Conservation (phyloP, 2,113 vertebrate species). For the Lota lota region DNA sequence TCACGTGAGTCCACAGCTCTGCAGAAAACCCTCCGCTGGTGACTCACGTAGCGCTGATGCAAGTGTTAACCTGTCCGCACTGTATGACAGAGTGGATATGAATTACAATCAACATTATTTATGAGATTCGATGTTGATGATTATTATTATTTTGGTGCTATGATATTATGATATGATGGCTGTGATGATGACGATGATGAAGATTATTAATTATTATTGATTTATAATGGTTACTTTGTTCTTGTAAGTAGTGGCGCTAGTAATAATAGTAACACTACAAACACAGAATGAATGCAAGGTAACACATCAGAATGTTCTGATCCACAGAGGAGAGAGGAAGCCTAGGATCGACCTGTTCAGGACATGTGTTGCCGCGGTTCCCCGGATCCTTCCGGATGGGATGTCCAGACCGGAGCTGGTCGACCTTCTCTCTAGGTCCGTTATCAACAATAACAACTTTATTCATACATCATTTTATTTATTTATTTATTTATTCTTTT, state of each 20-base stretch:
- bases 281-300: neutral
- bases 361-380: conserved; percentile 95
- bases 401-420: conserved; percentile 96
- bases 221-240: too few species aligned
- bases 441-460: too few species aligned
- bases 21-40: neutral
- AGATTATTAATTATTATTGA: too few species aligned
- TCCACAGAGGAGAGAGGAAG: conserved; percentile 90
- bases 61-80: neutral
- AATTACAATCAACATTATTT: too few species aligned
- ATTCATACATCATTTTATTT: too few species aligned
- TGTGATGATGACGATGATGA: too few species aligned
- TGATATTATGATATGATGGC: neutral
- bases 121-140: too few species aligned
- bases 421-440: conserved; percentile 80
- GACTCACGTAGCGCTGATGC: too few species aligned
- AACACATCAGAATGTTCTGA: neutral
- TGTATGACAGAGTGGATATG: neutral
- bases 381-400: conserved; percentile 92
- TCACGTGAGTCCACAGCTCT: conserved; percentile 76
- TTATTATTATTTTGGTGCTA: neutral
- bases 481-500: neutral
- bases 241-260: too few species aligned
- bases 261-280: too few species aligned
- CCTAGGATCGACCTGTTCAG: conserved; percentile 97